Evolutionary conservation across 2,797 vertebrate genomes (phyloP).

Genomic region (Aphelocoma californica): DNA sequence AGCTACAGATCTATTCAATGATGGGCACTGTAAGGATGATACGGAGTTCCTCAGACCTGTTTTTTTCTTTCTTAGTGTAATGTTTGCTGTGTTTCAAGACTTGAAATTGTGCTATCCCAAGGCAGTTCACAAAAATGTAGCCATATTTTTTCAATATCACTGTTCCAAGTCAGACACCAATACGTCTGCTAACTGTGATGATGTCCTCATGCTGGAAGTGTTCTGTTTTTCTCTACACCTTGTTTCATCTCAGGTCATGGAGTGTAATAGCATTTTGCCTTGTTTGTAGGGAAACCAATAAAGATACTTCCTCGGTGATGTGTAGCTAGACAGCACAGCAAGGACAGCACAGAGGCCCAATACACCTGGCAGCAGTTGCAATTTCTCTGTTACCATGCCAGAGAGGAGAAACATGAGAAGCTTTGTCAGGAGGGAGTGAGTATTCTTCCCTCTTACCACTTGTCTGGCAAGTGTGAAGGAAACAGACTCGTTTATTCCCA

Average conservation of each 20-base stretch:
- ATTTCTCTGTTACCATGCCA: background rate
- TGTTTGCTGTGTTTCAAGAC: background rate
- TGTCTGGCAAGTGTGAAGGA: background rate
- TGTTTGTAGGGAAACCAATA: background rate
- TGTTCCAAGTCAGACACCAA: background rate
- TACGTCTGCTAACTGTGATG: background rate
- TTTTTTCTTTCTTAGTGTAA: background rate
- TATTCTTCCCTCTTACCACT: background rate
- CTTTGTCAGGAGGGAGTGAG: accelerated
- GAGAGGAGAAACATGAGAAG: background rate
- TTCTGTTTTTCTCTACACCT: background rate
- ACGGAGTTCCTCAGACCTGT: background rate
- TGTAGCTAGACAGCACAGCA: background rate
- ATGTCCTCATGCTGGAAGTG: background rate
- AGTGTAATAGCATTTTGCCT: background rate
- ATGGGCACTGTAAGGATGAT: background rate
- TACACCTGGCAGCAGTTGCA: background rate
- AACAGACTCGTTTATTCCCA: background rate
- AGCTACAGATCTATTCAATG: background rate
- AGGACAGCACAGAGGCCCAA: background rate
- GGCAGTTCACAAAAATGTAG: background rate
- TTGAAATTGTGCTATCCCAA: background rate
- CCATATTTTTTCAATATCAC: background rate
- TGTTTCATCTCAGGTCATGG: background rate
- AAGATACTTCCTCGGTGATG: background rate